Base-by-base conservation (phyloP, 64 coral and sea anemone genomes). In the Dendrophyllia cribrosa region DNA sequence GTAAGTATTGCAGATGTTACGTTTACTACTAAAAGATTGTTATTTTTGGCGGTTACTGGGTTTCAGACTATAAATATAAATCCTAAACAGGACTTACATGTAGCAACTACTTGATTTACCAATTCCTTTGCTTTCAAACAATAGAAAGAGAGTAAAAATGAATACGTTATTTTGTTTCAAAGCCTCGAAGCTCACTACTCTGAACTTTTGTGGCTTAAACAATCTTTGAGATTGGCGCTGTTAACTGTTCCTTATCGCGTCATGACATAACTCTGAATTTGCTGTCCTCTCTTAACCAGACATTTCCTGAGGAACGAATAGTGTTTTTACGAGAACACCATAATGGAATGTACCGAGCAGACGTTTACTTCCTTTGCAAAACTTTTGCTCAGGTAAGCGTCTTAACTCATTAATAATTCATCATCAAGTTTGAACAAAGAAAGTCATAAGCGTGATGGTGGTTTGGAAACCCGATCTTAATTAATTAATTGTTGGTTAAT, bases 251-350 rank as follows among this genome's bases (percentile, higher is more conserved):
- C 15, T 49, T 50, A 45, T 9, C 0, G 5, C 53, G 53, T 9
- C 5, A 56, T 56, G 12, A 12, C 53, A 56, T 5, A 56, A 9
- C 3, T 56, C 53, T 56, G 34, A 34, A 14, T 7, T 50, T 59
- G 21, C 56, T 44, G 3, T 24, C 43, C 34, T 16, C 19, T 34
- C 58, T 81, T 59, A 1, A 6, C n/a, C 15, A 82, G 78, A 65
- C 61, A 9, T 82, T 82, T 46, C 78, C 78, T 2, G 34, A 22
- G 24, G 78, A 82, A 20, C 78, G 52, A 43, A 44, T n/a, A 20
- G 78, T 82, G 23, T 82, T 82, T 45, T n/a, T 82, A 82, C 13
- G 78, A 43, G 78, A 82, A 26, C 52, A 82, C 78, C 56, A 82
- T 10, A 82, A 61, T 13, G 78, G 55, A 13, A 82, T 82, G 55